Evolutionary conservation across 1,140 invertebrate genomes (phyloP), one percentile per base, ranked within the genome.

Genomic region (Mylabris phalerata): DNA sequence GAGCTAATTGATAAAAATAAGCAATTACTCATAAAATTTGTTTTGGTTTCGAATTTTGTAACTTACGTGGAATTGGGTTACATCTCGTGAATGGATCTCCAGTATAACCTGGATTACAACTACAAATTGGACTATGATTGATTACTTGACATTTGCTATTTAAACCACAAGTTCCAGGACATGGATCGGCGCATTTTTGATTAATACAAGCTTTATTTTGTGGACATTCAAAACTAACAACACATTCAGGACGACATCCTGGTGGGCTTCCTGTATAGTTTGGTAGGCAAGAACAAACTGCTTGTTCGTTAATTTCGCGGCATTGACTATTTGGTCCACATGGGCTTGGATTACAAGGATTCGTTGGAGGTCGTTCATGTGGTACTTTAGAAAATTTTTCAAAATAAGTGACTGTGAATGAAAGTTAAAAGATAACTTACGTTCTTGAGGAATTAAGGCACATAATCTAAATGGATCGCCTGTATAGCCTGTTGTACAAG

Each of bases 401-500:
- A 40, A 19, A 1, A 9, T 41, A 24, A 32, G 13, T 40, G 0
- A 11, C 5, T 38, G 1, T 10, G 11, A 4, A 39, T 50, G 4
- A 42, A 4, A 2, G 3, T 10, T 6, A n/a, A 40, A 40, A 25
- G 26, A 44, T 7, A 55, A 49, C 72, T 73, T 73, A 77, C 73
- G 62, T 72, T 42, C 41, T 42, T 75, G 66, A 58, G 76, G 74
- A 64, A 60, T 74, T 78, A 58, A 71, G 13, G 25, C 77, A 64
- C 89, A 91, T 47, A 79, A 81, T 10, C 81, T 81, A 63, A 91
- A 90, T 44, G 89, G 82, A 78, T 90, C 85, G 43, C 89, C 86
- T 60, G 84, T 82, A 63, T 82, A 84, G 50, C 82, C 85, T 45
- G 75, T 70, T 24, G 82, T 77, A 65, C 87, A 90, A 51, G 79